A percentile compares a stretch with the other conserved stretches of the same genome.
phyloP scores from a whole-genome alignment of 2,113 vertebrate species.

The Datnioides undecimradiatus region DNA sequence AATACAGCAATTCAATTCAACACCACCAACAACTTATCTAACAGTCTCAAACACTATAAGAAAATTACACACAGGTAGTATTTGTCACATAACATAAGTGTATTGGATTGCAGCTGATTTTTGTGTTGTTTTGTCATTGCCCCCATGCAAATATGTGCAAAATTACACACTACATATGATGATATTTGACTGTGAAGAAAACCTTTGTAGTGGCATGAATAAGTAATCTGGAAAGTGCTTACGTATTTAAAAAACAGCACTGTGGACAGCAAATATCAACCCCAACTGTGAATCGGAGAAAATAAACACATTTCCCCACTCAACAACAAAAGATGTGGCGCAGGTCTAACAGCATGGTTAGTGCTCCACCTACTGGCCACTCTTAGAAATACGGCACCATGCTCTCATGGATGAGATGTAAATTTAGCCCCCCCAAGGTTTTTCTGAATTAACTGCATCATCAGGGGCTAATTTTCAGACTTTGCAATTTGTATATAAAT shows the following conservation, averaged over 20 bases:
- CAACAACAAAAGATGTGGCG: slow-evolving; percentile 14
- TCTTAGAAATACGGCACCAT: slow-evolving; percentile 33
- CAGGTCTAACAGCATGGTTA: slow-evolving; percentile 63
- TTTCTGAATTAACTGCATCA: slow-evolving; percentile 48
- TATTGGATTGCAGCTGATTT: neutral
- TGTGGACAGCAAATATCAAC: slow-evolving; percentile 29
- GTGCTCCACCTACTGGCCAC: slow-evolving; percentile 83
- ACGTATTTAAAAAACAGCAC: slow-evolving; percentile 1
- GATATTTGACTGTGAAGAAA: slow-evolving; percentile 4
- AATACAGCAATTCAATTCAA: neutral
- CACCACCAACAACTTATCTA: neutral
- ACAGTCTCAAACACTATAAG: neutral
- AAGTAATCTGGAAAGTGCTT: slow-evolving; percentile 4
- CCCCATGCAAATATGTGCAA: neutral
- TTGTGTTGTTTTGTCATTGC: neutral
- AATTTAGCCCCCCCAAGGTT: slow-evolving; percentile 16
- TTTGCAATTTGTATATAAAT: slow-evolving; percentile 47
- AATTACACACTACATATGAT: neutral
- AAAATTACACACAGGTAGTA: neutral
- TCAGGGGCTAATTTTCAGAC: slow-evolving; percentile 46
- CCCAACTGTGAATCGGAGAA: slow-evolving; percentile 19
- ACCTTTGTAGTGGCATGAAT: neutral
- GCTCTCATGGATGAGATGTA: slow-evolving; percentile 17
- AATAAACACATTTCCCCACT: slow-evolving; percentile 25
- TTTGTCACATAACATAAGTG: neutral